These are phyloP conservation scores for Agapetus fuscipes DNA, from an alignment of 2,888 invertebrate genomes.

Conservation along the genomic window DNA sequence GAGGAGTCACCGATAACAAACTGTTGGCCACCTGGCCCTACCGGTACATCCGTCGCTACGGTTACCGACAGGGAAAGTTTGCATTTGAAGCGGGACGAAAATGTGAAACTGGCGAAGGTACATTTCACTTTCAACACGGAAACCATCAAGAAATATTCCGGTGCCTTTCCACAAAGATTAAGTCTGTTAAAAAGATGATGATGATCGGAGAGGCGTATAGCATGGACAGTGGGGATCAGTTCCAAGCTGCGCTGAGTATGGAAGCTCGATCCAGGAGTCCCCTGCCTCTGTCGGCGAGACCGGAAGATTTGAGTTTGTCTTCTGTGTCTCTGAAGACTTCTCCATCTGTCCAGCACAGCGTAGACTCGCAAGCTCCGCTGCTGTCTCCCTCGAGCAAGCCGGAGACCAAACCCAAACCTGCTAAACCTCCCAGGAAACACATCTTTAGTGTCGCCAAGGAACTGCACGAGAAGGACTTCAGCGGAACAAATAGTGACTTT, in stretches of 20 bases:
- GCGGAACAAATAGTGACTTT: conserved; percentile 39
- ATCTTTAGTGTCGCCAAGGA: conserved; percentile 27
- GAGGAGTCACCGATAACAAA: conserved; percentile 54
- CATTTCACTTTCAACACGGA: conserved; percentile 69
- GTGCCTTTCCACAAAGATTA: conserved; percentile 75
- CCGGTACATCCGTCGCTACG: conserved; percentile 72
- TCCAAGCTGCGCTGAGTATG: conserved; percentile 64
- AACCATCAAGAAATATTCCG: conserved; percentile 77
- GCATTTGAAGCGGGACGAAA: conserved; percentile 83
- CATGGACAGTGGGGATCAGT: conserved; percentile 62
- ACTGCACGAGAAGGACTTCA: conserved; percentile 35
- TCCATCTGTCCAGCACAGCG: conserved; percentile 37
- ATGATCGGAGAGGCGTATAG: conserved; percentile 56
- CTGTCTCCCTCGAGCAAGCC: conserved; percentile 38
- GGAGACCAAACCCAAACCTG: conserved; percentile 51
- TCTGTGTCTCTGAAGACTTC: conserved; percentile 26
- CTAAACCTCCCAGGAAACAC: conserved; percentile 52
- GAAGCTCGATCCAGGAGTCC: conserved; percentile 77
- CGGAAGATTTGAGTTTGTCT: conserved; percentile 40
- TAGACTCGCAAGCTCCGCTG: conserved; percentile 34
- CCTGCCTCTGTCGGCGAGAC: conserved; percentile 53
- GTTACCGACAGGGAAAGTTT: conserved; percentile 77
- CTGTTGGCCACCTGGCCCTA: conserved; percentile 75
- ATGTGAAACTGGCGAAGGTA: conserved; percentile 78
- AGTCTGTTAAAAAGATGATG: conserved; percentile 75